Evolutionary conservation across 2,797 vertebrate species (phyloP).

Genomic region (Acanthornis magna): DNA sequence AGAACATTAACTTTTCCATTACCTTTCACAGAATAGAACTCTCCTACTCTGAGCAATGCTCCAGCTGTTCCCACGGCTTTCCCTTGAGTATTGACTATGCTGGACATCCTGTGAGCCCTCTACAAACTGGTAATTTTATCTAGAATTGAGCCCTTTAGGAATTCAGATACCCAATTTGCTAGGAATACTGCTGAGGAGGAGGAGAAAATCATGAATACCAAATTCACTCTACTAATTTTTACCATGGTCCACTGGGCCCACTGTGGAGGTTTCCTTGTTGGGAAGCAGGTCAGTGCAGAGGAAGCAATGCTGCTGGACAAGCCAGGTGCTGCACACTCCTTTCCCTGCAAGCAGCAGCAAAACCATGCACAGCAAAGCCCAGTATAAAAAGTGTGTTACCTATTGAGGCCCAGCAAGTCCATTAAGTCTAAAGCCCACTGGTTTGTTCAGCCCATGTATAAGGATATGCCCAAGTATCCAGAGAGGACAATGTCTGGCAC

Average conservation of each 20-base stretch:
- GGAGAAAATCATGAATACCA: background rate
- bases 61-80: conserved; percentile 33
- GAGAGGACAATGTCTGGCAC: background rate
- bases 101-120: background rate
- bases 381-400: background rate
- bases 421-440: background rate
- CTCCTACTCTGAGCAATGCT: background rate
- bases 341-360: background rate
- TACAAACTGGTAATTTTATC: background rate
- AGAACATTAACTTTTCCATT: conserved; percentile 67
- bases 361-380: background rate
- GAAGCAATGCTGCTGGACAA: background rate
- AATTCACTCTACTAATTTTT: background rate
- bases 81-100: background rate
- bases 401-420: background rate
- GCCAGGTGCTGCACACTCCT: background rate
- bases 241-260: background rate
- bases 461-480: background rate
- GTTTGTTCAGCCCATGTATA: background rate
- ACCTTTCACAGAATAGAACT: conserved; percentile 48
- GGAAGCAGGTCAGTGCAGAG: background rate
- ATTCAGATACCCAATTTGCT: background rate
- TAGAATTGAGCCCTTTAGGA: background rate
- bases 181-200: background rate
- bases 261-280: background rate